Conservation (phyloP, 2,797 vertebrate genomes). For the Okamejei kenojei region DNA sequence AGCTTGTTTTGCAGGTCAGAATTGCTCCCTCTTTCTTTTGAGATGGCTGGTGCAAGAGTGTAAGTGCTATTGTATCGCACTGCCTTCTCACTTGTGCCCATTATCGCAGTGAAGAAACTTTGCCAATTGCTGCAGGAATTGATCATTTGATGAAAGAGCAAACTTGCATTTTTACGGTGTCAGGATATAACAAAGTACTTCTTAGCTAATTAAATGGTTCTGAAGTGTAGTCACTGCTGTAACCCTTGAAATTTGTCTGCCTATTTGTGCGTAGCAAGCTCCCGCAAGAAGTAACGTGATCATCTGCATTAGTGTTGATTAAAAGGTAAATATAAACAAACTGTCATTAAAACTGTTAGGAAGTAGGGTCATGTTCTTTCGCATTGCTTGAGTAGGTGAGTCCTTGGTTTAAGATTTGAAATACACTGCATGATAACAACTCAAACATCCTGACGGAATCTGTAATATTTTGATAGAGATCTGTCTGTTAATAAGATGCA, state of each 20-base stretch:
- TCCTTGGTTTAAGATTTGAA: too few species aligned
- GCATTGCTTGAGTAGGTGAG: too few species aligned
- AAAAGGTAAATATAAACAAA: not conserved
- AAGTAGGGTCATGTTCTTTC: too few species aligned
- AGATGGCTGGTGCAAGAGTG: not conserved
- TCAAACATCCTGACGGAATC: too few species aligned
- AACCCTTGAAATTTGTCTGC: not conserved
- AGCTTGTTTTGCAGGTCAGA: not conserved
- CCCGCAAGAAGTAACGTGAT: not conserved
- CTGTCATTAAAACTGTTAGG: too few species aligned
- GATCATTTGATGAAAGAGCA: not conserved
- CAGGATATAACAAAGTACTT: not conserved
- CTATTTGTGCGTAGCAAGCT: not conserved
- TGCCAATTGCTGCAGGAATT: too few species aligned
- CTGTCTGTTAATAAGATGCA: too few species aligned
- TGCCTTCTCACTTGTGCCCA: not conserved
- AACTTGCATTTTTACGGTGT: not conserved
- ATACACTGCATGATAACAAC: too few species aligned
- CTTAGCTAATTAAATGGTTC: not conserved
- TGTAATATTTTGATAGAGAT: too few species aligned
- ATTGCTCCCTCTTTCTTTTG: not conserved
- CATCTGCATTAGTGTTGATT: not conserved
- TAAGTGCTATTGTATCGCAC: not conserved
- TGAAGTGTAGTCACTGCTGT: not conserved
- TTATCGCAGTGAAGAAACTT: not conserved